A percentile compares a stretch with the other conserved stretches of the same genome.
These are phyloP conservation scores for Drosophila ficusphila DNA, from an alignment of 1,140 invertebrate genomes.

Conservation along the genomic window DNA sequence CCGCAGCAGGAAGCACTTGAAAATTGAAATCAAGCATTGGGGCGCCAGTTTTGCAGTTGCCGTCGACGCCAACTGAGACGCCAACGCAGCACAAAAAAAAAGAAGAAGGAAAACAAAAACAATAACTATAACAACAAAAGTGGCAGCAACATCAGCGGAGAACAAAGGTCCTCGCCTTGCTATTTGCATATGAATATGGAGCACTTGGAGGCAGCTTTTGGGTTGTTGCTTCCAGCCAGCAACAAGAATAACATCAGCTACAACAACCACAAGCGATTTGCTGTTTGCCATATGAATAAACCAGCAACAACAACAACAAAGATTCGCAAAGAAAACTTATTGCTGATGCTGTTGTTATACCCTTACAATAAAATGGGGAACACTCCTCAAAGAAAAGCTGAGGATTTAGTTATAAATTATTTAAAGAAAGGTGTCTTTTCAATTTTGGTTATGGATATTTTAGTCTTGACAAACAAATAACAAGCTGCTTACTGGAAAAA, in stretches of 20 bases:
- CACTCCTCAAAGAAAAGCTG: neutral
- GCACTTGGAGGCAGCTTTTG: constrained; percentile 57
- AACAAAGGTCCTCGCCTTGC: constrained; percentile 71
- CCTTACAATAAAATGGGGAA: constrained; percentile 7
- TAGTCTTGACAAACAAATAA: too few species aligned
- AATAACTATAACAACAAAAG: constrained; percentile 19
- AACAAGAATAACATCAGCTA: constrained; percentile 26
- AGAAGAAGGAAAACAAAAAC: constrained; percentile 42
- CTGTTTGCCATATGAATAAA: constrained; percentile 66
- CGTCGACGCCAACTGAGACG: constrained; percentile 3
- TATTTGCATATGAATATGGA: constrained; percentile 79
- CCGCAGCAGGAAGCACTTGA: constrained; percentile 76
- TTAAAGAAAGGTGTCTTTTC: neutral
- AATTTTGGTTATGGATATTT: too few species aligned
- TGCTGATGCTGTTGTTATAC: constrained; percentile 44
- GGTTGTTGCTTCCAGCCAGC: constrained; percentile 47
- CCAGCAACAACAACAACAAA: constrained; percentile 49
- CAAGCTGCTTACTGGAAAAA: too few species aligned
- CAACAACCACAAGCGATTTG: constrained; percentile 55
- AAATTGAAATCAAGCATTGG: constrained; percentile 75
- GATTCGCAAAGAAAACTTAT: constrained; percentile 43
- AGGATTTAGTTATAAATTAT: constrained; percentile 3
- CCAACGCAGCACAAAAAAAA: constrained; percentile 48
- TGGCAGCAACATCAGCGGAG: constrained; percentile 27
- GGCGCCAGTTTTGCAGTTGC: constrained; percentile 57